Conservation (phyloP, 2,113 vertebrate genomes). For the Crotalus helleri region DNA sequence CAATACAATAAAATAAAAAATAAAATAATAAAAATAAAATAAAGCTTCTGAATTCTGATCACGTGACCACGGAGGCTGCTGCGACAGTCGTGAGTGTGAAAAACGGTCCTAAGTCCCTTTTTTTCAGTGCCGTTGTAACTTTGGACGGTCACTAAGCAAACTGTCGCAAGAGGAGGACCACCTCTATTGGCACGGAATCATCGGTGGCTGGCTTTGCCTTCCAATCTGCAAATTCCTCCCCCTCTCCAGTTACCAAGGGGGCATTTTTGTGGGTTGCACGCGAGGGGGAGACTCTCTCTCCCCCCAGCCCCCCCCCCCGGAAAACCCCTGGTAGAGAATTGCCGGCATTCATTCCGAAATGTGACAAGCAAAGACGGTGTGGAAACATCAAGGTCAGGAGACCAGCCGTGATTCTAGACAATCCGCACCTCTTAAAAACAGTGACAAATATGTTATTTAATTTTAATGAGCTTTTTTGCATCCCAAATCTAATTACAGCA, state of each 20-base stretch:
- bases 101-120: too few relatives aligned
- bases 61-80: too few relatives aligned
- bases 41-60: too few relatives aligned
- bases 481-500: constrained; percentile 82
- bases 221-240: too few relatives aligned
- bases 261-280: too few relatives aligned
- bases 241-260: not conserved
- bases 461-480: constrained; percentile 82
- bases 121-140: not conserved
- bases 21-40: too few relatives aligned
- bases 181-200: not conserved
- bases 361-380: constrained; percentile 51
- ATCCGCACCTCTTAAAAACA: constrained; percentile 78
- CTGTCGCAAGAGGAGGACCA: too few relatives aligned
- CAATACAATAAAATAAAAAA: too few relatives aligned
- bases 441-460: constrained; percentile 83
- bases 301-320: constrained; percentile 1
- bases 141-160: not conserved
- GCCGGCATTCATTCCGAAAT: not conserved
- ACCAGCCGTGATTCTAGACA: constrained; percentile 72
- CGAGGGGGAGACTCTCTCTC: not conserved
- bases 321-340: not conserved
- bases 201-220: too few relatives aligned
- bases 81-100: too few relatives aligned
- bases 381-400: constrained; percentile 77